Conservation (phyloP, 2,797 vertebrate species). For the Pristis pectinata region DNA sequence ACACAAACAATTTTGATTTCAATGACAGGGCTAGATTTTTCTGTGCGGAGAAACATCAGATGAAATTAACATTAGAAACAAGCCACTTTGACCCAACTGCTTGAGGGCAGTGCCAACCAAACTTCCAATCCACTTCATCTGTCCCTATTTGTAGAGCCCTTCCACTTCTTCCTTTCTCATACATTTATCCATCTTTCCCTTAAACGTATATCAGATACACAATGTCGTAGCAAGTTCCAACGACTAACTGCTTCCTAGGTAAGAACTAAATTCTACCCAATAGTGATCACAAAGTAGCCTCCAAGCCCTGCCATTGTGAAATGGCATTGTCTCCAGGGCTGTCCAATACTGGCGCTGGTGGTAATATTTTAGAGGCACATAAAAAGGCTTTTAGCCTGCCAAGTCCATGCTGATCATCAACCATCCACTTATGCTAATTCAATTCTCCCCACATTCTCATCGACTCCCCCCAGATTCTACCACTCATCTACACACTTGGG, state of each 20-base stretch:
- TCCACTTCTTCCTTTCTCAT: no score
- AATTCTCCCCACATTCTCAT: no score
- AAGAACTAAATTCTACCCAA: neutral
- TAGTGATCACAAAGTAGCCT: neutral
- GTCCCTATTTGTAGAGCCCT: no score
- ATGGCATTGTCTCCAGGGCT: neutral
- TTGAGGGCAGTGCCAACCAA: neutral
- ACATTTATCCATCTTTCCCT: neutral
- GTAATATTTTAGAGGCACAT: neutral
- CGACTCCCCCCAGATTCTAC: no score
- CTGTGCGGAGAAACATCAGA: neutral
- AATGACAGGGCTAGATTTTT: neutral
- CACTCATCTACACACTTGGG: no score
- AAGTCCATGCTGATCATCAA: no score
- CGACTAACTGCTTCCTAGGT: neutral
- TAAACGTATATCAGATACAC: neutral
- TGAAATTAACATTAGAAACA: neutral
- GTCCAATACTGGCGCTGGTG: neutral
- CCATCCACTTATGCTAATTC: no score
- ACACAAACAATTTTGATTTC: neutral
- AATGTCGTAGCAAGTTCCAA: no score
- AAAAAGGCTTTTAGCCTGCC: no score
- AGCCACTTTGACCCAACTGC: neutral
- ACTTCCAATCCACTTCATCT: no score
- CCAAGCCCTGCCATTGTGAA: neutral